phyloP scores from a whole-genome alignment of 2,797 vertebrate genomes.

The Phaenicophaeus curvirostris region DNA sequence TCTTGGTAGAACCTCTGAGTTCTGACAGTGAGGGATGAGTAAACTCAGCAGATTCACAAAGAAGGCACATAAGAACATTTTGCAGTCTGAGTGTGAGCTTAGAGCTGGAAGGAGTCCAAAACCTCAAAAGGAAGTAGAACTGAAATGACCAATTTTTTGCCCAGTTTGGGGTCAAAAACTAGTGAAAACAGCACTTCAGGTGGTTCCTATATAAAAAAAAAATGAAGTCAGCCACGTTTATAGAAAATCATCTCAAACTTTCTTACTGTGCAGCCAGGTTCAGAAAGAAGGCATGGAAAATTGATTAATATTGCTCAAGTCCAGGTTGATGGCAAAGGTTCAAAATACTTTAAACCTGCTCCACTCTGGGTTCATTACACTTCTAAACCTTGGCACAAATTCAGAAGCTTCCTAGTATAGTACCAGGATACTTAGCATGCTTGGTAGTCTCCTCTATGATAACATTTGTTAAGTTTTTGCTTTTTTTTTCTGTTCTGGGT shows the following conservation, averaged over 20 bases:
- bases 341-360: slow-evolving; percentile 57
- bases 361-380: slow-evolving; percentile 23
- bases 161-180: slow-evolving; percentile 51
- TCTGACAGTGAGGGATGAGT: not conserved
- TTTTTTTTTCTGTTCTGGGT: not conserved
- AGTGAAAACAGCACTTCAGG: slow-evolving; percentile 44
- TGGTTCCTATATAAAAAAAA: not conserved
- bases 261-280: slow-evolving; percentile 40
- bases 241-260: slow-evolving; percentile 53
- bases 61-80: not conserved
- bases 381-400: slow-evolving; percentile 35
- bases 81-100: not conserved
- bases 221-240: slow-evolving; percentile 47
- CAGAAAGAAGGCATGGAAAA: slow-evolving; percentile 58
- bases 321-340: slow-evolving; percentile 34
- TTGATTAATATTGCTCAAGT: slow-evolving; percentile 38
- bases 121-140: slow-evolving; percentile 42
- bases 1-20: not conserved
- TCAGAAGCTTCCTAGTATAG: slow-evolving; percentile 30
- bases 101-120: slow-evolving; percentile 32
- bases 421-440: slow-evolving; percentile 22
- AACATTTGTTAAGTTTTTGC: not conserved
- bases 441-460: not conserved
- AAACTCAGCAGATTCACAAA: slow-evolving; percentile 34
- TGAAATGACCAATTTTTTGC: slow-evolving; percentile 48